Percentiles rank a stretch among this genome's conserved stretches.
Conservation (phyloP, 2,888 invertebrate genomes). For the Phragmatobia fuliginosa region DNA sequence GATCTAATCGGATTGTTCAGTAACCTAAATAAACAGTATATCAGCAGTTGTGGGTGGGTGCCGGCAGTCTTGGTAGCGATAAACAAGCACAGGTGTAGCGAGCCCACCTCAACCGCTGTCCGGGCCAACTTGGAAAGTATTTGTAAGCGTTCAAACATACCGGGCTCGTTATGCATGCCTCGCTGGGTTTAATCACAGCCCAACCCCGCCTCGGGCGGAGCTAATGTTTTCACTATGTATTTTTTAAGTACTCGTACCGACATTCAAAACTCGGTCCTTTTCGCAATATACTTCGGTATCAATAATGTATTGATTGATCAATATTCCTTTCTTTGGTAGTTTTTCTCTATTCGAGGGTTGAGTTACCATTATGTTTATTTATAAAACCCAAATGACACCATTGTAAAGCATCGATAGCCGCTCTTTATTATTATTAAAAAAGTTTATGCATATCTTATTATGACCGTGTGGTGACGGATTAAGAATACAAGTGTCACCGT, state of each 20-base stretch:
- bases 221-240: conserved; percentile 84
- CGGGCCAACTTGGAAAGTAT: conserved; percentile 81
- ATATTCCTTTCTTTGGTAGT: conserved; percentile 14
- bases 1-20: conserved; percentile 61
- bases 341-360: conserved; percentile 18
- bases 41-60: conserved; percentile 55
- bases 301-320: conserved; percentile 41
- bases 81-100: conserved; percentile 80
- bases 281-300: conserved; percentile 53
- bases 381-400: background rate
- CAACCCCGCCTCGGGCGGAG: conserved; percentile 74
- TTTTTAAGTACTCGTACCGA: conserved; percentile 73
- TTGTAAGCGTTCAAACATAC: conserved; percentile 83
- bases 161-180: conserved; percentile 83
- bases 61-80: conserved; percentile 71
- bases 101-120: conserved; percentile 72
- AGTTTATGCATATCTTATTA: no score
- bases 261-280: conserved; percentile 57
- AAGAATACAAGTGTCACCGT: no score
- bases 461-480: no score
- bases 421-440: no score
- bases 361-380: background rate
- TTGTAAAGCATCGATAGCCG: background rate
- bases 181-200: conserved; percentile 83
- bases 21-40: conserved; percentile 78